Evolutionary conservation across 2,888 invertebrate genomes (phyloP), one percentile per base, ranked within the genome.

Genomic region (Griposia aprilina): DNA sequence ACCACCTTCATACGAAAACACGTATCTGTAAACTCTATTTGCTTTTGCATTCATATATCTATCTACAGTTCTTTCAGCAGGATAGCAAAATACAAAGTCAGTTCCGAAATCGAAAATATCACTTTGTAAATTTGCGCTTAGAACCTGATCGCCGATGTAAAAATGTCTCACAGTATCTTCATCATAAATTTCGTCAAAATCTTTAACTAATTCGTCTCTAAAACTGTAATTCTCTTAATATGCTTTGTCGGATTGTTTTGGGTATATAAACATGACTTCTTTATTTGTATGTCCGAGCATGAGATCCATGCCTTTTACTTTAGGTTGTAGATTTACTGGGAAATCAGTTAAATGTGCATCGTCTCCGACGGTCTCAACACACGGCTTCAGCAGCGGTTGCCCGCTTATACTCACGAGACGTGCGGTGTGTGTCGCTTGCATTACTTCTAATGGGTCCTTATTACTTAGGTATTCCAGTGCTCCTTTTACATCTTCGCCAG

Each of bases 241-340:
- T 20, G 57, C 50, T 65, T 60, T 66, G n/a, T 83, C 26, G 15
- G 76, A 71, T 50, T 84, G 55, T 80, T 63, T 78, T 20, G 87
- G 87, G 36, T 83, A 87, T 13, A 80, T 0, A 62, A 86, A 84
- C 75, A 83, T 76, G 6, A 83, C 65, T 71, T 84, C 84, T 65
- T 86, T 86, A 23, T 79, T 74, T 23, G 80, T 74, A 26, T 83
- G 67, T 11, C 87, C 84, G 45, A 84, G 76, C 74, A 84, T 87
- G 20, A 84, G 71, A 45, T 86, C 87, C 80, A 84, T 76, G 26
- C 76, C 74, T 63, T 41, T 79, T 0, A 87, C 87, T 65, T 83
- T 68, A 36, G 84, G 87, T 63, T 74, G 41, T 17, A 84, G n/a
- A n/a, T 84, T 84, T 26, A 74, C 41, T 26, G 84, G 84, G 30